A percentile compares a stretch with the other conserved stretches of the same genome.
These are phyloP conservation scores for Neoitamus cyanurus DNA, from an alignment of 2,888 invertebrate genomes.

Conservation along the genomic window DNA sequence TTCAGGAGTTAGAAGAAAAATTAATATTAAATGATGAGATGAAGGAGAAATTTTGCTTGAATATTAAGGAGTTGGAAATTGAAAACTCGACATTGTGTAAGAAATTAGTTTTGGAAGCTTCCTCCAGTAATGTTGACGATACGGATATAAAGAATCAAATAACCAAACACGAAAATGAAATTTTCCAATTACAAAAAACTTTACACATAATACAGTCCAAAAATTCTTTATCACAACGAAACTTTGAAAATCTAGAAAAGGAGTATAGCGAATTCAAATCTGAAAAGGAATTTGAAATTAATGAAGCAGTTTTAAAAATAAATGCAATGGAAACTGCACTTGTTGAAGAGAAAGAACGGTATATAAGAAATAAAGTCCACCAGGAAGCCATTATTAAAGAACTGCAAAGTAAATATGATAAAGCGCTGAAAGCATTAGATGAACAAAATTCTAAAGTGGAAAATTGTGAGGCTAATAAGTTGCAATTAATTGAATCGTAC, in stretches of 20 bases:
- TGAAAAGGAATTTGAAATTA: conserved; percentile 1
- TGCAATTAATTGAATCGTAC: not conserved
- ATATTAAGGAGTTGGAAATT: conserved; percentile 59
- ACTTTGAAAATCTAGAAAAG: not conserved
- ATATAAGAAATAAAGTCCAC: not conserved
- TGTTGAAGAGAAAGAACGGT: not conserved
- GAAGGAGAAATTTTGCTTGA: conserved; percentile 62
- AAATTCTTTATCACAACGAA: not conserved
- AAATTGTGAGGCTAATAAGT: not conserved
- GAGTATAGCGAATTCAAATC: not conserved
- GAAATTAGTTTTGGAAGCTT: not conserved
- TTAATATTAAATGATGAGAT: conserved; percentile 61
- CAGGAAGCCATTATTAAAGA: not conserved
- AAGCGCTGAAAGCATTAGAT: not conserved
- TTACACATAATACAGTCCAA: not conserved
- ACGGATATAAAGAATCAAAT: not conserved
- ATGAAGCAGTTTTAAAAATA: not conserved
- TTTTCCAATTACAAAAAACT: not conserved
- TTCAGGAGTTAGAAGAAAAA: conserved; percentile 59
- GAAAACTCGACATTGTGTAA: not conserved
- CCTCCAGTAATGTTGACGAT: not conserved
- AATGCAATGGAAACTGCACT: not conserved
- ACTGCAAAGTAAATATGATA: not conserved
- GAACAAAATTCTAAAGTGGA: not conserved
- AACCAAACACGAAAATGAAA: not conserved